Evolutionary conservation across 2,113 vertebrate species (phyloP).

Genomic region (Hucho hucho): DNA sequence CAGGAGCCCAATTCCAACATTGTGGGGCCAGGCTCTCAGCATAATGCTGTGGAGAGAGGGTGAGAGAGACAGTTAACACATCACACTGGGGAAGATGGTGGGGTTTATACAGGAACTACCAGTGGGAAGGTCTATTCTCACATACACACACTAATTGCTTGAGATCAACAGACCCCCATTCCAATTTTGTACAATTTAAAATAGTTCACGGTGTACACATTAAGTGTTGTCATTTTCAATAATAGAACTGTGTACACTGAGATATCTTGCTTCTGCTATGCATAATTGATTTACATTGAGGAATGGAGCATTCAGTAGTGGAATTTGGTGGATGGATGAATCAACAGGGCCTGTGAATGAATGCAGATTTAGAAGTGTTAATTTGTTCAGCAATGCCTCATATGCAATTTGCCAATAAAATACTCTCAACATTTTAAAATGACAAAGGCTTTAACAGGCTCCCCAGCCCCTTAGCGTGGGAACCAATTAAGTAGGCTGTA

Average conservation of each 20-base stretch:
- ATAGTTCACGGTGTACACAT: too few species aligned
- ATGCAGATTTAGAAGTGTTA: not conserved
- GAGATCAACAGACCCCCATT: too few species aligned
- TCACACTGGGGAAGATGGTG: not conserved
- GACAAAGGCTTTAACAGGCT: not conserved
- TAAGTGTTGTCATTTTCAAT: too few species aligned
- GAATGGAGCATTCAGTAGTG: too few species aligned
- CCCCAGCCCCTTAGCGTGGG: not conserved
- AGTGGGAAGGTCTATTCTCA: too few species aligned
- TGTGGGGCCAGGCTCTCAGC: slow-evolving; percentile 71
- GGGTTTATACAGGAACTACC: not conserved
- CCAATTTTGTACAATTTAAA: too few species aligned
- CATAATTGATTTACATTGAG: too few species aligned
- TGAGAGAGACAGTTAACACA: not conserved
- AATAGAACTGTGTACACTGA: too few species aligned
- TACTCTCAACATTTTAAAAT: slow-evolving; percentile 7
- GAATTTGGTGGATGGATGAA: not conserved
- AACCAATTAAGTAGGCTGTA: slow-evolving; percentile 19
- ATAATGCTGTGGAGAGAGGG: slow-evolving; percentile 78
- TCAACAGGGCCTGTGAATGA: not conserved
- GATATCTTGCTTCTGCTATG: too few species aligned
- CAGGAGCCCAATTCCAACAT: slow-evolving; percentile 86
- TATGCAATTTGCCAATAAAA: not conserved
- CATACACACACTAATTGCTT: too few species aligned
- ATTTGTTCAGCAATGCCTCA: too few species aligned